These are phyloP conservation scores for Drosophila chauvacae DNA, from an alignment of 1,140 invertebrate genomes.

Conservation along the genomic window DNA sequence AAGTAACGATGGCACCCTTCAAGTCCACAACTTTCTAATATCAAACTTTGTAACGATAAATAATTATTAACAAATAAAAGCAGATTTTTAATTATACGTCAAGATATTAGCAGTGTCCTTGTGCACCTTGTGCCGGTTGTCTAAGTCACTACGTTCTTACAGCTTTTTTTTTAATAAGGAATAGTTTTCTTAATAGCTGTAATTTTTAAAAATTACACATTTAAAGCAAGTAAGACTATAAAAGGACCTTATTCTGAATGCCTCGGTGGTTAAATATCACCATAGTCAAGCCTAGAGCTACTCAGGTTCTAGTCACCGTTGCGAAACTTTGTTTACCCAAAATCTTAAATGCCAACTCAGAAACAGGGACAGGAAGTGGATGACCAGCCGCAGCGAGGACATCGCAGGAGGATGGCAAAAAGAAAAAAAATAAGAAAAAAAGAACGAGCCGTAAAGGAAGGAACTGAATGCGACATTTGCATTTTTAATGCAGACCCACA, in stretches of 20 bases:
- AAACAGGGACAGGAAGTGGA: constrained; percentile 58
- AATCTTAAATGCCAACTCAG: constrained; percentile 63
- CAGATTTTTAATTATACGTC: too few relatives aligned
- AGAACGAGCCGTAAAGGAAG: too few relatives aligned
- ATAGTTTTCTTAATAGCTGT: too few relatives aligned
- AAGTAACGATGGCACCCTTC: too few relatives aligned
- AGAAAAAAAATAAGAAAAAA: constrained; percentile 23
- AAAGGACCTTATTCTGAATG: not conserved
- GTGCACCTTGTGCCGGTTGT: too few relatives aligned
- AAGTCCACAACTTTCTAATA: too few relatives aligned
- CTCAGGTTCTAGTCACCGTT: constrained; percentile 28
- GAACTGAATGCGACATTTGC: constrained; percentile 81
- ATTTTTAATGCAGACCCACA: constrained; percentile 84
- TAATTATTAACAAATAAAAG: too few relatives aligned
- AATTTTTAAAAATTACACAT: not conserved
- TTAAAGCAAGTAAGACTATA: not conserved
- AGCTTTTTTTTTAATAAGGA: too few relatives aligned
- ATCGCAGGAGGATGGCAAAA: constrained; percentile 24
- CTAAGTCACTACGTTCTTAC: too few relatives aligned
- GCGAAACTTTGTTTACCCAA: constrained; percentile 73
- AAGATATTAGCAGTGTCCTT: too few relatives aligned
- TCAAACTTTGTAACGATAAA: too few relatives aligned
- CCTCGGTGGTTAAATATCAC: not conserved
- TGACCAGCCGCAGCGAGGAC: constrained; percentile 48
- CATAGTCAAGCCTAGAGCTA: not conserved